Evolutionary conservation across 2,113 vertebrate species (phyloP).

Genomic region (Rana temporaria): DNA sequence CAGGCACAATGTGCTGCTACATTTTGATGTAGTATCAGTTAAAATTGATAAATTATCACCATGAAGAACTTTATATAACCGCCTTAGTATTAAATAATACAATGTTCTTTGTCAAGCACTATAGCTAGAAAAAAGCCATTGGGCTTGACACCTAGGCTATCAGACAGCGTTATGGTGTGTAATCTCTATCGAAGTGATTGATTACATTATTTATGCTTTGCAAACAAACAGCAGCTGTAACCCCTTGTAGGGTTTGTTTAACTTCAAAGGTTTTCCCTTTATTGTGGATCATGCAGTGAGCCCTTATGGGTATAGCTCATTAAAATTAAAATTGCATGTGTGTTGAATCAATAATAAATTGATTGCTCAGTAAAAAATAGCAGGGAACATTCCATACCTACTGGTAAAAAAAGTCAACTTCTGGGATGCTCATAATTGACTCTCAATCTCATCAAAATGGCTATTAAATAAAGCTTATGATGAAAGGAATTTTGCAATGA

Average conservation of each 20-base stretch:
- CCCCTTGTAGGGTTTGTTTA: neutral
- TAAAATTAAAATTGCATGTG: too few species aligned
- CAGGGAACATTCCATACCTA: too few species aligned
- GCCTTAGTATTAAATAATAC: slow-evolving; percentile 14
- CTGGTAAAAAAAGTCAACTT: too few species aligned
- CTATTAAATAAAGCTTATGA: too few species aligned
- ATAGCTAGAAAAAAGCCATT: slow-evolving; percentile 14
- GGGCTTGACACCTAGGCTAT: slow-evolving; percentile 19
- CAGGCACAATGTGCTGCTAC: slow-evolving; percentile 30
- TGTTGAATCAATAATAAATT: too few species aligned
- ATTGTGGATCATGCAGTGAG: too few species aligned
- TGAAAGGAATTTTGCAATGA: too few species aligned
- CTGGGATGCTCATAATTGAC: too few species aligned
- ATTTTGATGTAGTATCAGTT: slow-evolving; percentile 20
- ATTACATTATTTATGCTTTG: slow-evolving; percentile 12
- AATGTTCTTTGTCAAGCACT: slow-evolving; percentile 34
- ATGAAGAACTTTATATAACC: slow-evolving; percentile 14
- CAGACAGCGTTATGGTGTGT: neutral
- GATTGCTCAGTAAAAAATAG: too few species aligned
- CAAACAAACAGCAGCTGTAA: slow-evolving; percentile 6
- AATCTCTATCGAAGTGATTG: neutral
- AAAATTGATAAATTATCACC: slow-evolving; percentile 24
- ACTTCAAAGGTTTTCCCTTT: neutral
- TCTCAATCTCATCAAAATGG: too few species aligned
- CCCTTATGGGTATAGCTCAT: too few species aligned